These are phyloP conservation scores for Crocallis elinguaria DNA, from an alignment of 2,888 invertebrate species.

Conservation along the genomic window DNA sequence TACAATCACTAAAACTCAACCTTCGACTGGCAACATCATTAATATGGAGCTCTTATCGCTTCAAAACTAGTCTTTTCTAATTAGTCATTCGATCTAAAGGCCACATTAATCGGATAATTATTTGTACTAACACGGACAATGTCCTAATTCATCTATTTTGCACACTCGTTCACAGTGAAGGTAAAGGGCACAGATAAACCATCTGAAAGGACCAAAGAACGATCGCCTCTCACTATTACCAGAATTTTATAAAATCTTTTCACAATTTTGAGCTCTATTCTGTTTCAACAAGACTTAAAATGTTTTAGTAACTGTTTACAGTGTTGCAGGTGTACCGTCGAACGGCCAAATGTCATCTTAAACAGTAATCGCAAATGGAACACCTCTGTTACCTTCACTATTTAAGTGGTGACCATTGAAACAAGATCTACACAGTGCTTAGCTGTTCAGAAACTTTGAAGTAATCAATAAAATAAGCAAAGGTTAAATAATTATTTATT, in stretches of 20 bases:
- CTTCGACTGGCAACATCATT: no score
- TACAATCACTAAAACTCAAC: no score
- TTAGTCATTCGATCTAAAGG: no score
- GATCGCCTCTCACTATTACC: constrained; percentile 60
- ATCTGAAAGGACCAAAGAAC: constrained; percentile 30
- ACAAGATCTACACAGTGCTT: constrained; percentile 25
- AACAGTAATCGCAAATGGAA: constrained; percentile 41
- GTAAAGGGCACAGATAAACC: constrained; percentile 56
- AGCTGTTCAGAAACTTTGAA: not conserved
- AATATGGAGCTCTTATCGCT: no score
- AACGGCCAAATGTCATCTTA: constrained; percentile 69
- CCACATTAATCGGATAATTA: not conserved
- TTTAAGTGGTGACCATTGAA: constrained; percentile 26
- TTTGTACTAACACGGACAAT: not conserved
- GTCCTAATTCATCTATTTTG: constrained; percentile 3
- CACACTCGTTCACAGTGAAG: constrained; percentile 34
- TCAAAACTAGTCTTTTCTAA: no score
- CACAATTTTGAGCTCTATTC: not conserved
- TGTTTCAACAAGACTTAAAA: not conserved
- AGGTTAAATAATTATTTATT: no score
- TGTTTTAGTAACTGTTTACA: not conserved
- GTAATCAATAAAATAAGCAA: not conserved
- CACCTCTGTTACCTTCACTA: constrained; percentile 27
- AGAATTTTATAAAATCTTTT: not conserved
- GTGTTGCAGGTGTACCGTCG: constrained; percentile 13